Evolutionary conservation across 1,140 invertebrate genomes (phyloP), one percentile per base, ranked within the genome.

Genomic region (Brachionus manjavacas): DNA sequence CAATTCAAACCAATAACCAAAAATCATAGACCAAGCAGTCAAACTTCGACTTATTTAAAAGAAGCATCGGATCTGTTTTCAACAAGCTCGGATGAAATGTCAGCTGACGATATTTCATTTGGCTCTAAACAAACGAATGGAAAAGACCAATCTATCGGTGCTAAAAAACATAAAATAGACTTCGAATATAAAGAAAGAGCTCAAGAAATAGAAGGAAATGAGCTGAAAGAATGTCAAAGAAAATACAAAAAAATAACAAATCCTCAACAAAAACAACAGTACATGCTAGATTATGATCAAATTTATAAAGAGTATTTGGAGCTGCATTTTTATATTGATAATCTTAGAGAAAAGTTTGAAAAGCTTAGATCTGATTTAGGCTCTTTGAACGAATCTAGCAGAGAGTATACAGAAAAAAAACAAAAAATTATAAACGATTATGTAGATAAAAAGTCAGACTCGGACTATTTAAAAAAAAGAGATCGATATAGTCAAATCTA

Each of bases 261-360:
- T 49, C 43, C 39, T 25, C 72, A 76, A 25, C 72, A 76, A 76
- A 76, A 49, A 35, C 72, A 76, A 12, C 72, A 68, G 25, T 81
- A 68, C n/a, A 35, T 64, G n/a, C 52, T 66, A 60, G 79, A 81
- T 35, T 81, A 64, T 68, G 79, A 81, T 41, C 49, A 43, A 64
- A 43, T 81, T 6, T 81, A 81, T 64, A 46, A 68, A 43, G 79
- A 81, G 20, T 81, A 81, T 68, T 11, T 43, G 8, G 79, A 81
- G n/a, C 14, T 81, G n/a, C 49, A 81, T 68, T 23, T 64, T 23
- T 81, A 81, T 68, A 31, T 81, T 23, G 35, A 81, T 43, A 20
- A 28, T 43, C 11, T 68, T 28, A 64, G 9, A 35, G 41, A 23
- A 46, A 66, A 68, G 52, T 81, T 81, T 60, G 41, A 64, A 14